Evolutionary conservation across 2,888 invertebrate species (phyloP), one percentile per base, ranked within the genome.

Genomic region (Scaptomyza reducta): DNA sequence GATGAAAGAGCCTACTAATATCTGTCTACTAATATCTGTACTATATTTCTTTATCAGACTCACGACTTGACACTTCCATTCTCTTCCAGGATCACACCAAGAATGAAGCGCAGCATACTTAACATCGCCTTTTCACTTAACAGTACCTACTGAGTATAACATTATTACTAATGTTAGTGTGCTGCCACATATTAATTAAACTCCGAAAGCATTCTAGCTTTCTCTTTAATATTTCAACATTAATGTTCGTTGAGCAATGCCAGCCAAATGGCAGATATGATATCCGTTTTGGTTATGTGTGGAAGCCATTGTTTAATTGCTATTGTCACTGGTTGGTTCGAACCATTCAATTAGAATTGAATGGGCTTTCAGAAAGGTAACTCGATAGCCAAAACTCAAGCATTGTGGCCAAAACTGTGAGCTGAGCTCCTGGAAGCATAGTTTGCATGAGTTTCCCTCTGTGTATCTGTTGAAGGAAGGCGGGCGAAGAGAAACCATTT

Each of bases 301-400:
- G 53, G 11, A 13, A 35, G 44, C 29, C 56, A 55, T 49, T 49
- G 47, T 33, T 31, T 16, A 57, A 51, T 45, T 51, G 60, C 46
- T 45, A 44, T 49, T 45, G 46, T 38, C 61, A 40, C n/a, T 46
- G 49, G 56, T 56, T 29, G 51, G 29, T 45, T 35, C 46, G 44
- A 53, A 41, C 64, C 73, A 80, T 80, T 84, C 87, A 80, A 80
- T 87, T 84, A 73, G 53, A 70, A 49, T 41, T 65, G 71, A 58
- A 71, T 80, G 80, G 67, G 64, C 59, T 65, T 70, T 64, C 59
- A 57, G 46, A 59, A 74, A 56, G 57, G 70, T 63, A 79, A 70
- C 47, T 56, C 82, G 70, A 77, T 74, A 70, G n/a, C 14, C 45
- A 42, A 42, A 49, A 22, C 45, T 41, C 42, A 27, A 57, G 57